Evolutionary conservation across 2,113 vertebrate species (phyloP), one percentile per base, ranked within the genome.

Genomic region (Muscicapa adusta): DNA sequence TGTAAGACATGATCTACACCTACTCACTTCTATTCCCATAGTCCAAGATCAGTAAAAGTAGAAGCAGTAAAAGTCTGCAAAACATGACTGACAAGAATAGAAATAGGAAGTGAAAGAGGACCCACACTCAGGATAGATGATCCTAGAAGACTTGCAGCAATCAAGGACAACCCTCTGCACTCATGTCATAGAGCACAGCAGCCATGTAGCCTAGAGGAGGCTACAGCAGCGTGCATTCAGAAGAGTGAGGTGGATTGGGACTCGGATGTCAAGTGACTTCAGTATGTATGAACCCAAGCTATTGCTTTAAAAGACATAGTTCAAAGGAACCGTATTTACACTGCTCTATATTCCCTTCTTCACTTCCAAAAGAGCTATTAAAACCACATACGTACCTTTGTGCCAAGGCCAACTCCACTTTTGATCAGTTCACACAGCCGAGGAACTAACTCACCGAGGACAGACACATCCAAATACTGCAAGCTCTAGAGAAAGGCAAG

Each of bases 341-440:
- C 5, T 63, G 24, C 15, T 38, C 26, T 34, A 20, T 28, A 54
- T 24, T 65, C 15, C 26, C 14, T 28, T 63, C 58, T 57, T 47
- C 5, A 28, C 22, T 83, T 45, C 60, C 54, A 60, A 63, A 73
- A 9, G 7, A 58, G 29, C 51, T 65, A 53, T 11, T 65, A 81
- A 71, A 93, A 93, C 61, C 68, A 86, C 10, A 84, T 24, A 40
- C 58, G 12, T 98, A 99, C 99, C 99, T 99, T 99, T 50, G 99
- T 99, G 86, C 99, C 99, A 82, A 99, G 97, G 70, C 99, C 99
- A 13, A 99, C 98, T 89, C 99, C 99, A 93, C 99, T 99, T 97
- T 98, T 99, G 42, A 99, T 98, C 83, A 99, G 98, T 60, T 99
- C 99, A 97, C 99, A 99, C 31, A 99, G 98, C 51, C 98, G 98